phyloP scores from a whole-genome alignment of 2,113 vertebrate genomes.

The Bujurquina vittata region DNA sequence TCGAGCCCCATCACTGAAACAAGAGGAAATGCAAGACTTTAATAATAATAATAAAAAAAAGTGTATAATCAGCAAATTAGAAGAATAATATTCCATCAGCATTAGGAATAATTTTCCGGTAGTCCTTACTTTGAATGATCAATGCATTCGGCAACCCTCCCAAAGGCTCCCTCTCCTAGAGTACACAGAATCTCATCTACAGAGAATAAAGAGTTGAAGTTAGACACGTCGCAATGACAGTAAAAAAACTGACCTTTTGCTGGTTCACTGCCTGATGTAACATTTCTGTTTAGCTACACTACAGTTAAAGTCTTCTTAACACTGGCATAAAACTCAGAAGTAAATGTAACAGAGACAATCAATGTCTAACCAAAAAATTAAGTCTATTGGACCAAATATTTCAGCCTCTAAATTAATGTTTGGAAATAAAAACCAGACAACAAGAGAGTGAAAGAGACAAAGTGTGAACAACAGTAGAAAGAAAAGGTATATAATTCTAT shows the following conservation, averaged over 20 bases:
- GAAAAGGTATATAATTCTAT: slow-evolving; percentile 90
- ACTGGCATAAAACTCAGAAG: slow-evolving; percentile 47
- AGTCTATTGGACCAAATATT: slow-evolving; percentile 57
- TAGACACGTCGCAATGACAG: slow-evolving; percentile 56
- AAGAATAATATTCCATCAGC: background rate
- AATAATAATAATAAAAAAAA: background rate
- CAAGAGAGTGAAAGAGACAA: slow-evolving; percentile 80
- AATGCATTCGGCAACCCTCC: slow-evolving; percentile 96
- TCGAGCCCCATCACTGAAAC: slow-evolving; percentile 81
- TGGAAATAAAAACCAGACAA: slow-evolving; percentile 74
- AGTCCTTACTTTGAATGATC: slow-evolving; percentile 86
- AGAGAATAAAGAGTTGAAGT: slow-evolving; percentile 80
- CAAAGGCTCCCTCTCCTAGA: slow-evolving; percentile 98
- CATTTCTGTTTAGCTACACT: slow-evolving; percentile 47
- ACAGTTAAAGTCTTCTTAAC: slow-evolving; percentile 50
- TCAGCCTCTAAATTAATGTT: slow-evolving; percentile 57
- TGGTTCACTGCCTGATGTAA: slow-evolving; percentile 60
- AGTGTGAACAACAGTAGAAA: slow-evolving; percentile 83
- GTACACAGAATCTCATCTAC: slow-evolving; percentile 97
- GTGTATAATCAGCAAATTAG: background rate
- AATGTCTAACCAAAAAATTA: slow-evolving; percentile 50
- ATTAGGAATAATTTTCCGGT: background rate
- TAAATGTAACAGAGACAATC: slow-evolving; percentile 58
- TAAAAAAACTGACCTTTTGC: slow-evolving; percentile 50
- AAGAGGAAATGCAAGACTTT: background rate